Percentiles rank a stretch among this genome's conserved stretches.
Evolutionary conservation across 2,888 invertebrate species (phyloP).

Genomic region (Dryadula phaetusa): DNA sequence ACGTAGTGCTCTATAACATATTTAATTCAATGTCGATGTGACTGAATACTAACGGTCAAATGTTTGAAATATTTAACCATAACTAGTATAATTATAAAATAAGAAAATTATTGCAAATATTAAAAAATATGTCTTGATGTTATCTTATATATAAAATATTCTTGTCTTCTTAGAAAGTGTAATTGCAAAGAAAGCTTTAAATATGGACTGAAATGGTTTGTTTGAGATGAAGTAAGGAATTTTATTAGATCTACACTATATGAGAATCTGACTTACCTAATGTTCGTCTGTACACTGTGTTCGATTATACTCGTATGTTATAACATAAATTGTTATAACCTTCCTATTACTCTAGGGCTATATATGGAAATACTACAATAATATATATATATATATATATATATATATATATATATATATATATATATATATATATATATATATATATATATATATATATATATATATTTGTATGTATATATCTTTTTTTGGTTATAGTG

Average conservation of each 20-base stretch:
- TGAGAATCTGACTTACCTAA: neutral
- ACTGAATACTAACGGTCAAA: no score
- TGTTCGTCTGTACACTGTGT: neutral
- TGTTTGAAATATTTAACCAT: neutral
- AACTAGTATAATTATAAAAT: neutral
- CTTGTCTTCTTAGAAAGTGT: neutral
- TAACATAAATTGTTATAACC: slow-evolving; percentile 4
- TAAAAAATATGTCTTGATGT: neutral
- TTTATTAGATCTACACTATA: neutral
- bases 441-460: neutral
- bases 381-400: slow-evolving; percentile 1
- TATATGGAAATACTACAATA: slow-evolving; percentile 3
- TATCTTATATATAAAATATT: neutral
- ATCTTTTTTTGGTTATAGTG: neutral
- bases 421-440: slow-evolving; percentile 1
- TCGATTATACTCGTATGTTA: neutral
- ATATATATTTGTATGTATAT: slow-evolving; percentile 9
- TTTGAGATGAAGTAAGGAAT: neutral
- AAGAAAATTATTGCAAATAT: neutral
- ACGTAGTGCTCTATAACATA: no score
- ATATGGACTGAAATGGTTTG: slow-evolving; percentile 16
- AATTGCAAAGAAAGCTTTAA: slow-evolving; percentile 12
- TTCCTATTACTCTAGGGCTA: neutral
- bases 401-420: neutral
- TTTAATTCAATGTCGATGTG: no score